Evolutionary conservation across 1,140 invertebrate genomes (phyloP), one percentile per base, ranked within the genome.

Genomic region (Hypsibius dujardini): DNA sequence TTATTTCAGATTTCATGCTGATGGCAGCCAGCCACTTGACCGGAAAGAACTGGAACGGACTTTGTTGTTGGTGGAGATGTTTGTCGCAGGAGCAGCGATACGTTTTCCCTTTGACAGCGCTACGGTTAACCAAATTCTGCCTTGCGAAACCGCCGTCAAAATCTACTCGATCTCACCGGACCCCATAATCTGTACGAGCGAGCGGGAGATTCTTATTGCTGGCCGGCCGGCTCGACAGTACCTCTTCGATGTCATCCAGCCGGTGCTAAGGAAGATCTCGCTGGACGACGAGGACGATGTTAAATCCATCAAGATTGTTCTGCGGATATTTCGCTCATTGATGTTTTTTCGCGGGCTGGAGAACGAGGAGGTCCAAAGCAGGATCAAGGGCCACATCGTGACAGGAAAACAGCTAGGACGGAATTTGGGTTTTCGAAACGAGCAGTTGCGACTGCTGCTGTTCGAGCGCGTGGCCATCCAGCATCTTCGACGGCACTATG

Each of bases 401-500:
- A 15, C 62, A 12, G 45, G 42, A 42, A 67, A 67, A 42, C 12
- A 12, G 12, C 12, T 67, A 3, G 42, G 12, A 45, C 62, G 62
- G 62, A 45, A 7, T 3, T 45, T 67, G 42, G 62, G 62, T 15
- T 67, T 45, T 7, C 82, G 82, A 59, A 86, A 86, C 72, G 81
- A 81, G 46, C 83, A 87, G 75, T 80, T 88, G 28, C 79, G 86
- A 71, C 78, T 82, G 15, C 75, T 88, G 46, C 77, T 88, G 47
- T 80, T 88, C 28, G 84, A 87, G 72, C 78, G 85, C 69, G 81
- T 84, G 14, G 78, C 83, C 70, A 75, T 88, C 46, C 87, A 88
- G 74, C 87, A 90, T 72, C 84, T 86, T 75, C 81, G 84, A 67
- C 76, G 86, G 79, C 14, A 67, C 42, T 67, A 67, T 42, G 62